These are phyloP conservation scores for Hydrotaea cyrtoneurina DNA, from an alignment of 2,888 invertebrate genomes.

Conservation along the genomic window DNA sequence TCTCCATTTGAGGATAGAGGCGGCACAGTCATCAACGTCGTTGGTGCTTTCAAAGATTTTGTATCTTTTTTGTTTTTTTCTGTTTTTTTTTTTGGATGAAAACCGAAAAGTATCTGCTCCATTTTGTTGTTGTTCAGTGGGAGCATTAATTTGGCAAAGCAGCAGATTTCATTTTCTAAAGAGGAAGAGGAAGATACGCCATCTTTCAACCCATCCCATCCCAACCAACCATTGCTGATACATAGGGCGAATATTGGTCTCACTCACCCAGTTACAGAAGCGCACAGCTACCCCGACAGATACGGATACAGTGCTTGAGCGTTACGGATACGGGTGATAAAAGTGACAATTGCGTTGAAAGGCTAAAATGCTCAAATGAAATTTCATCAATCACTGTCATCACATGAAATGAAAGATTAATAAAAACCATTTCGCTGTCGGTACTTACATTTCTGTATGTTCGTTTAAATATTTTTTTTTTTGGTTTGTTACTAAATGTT, in stretches of 20 bases:
- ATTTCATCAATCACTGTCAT: conserved; percentile 42
- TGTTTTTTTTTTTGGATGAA: background rate
- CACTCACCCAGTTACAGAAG: conserved; percentile 6
- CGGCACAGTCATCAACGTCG: background rate
- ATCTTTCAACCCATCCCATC: background rate
- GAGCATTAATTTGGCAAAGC: conserved; percentile 43
- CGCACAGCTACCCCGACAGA: background rate
- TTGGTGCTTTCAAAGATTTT: conserved; percentile 29
- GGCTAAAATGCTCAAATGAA: conserved; percentile 53
- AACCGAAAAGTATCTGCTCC: conserved; percentile 3
- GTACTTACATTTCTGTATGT: background rate
- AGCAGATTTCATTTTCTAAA: conserved; percentile 2
- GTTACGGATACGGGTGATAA: conserved; percentile 58
- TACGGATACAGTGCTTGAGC: background rate
- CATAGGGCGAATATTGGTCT: background rate
- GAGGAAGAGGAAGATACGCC: conserved; percentile 2
- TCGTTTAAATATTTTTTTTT: background rate
- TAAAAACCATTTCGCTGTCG: conserved; percentile 31
- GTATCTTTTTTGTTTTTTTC: conserved; percentile 9
- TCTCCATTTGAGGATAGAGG: background rate
- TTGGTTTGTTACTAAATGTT: background rate
- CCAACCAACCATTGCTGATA: background rate
- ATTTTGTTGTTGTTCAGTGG: background rate
- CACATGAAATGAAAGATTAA: conserved; percentile 39
- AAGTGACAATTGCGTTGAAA: conserved; percentile 65